Evolutionary conservation across 2,797 vertebrate genomes (phyloP).

Genomic region (Clarias platycephalus): DNA sequence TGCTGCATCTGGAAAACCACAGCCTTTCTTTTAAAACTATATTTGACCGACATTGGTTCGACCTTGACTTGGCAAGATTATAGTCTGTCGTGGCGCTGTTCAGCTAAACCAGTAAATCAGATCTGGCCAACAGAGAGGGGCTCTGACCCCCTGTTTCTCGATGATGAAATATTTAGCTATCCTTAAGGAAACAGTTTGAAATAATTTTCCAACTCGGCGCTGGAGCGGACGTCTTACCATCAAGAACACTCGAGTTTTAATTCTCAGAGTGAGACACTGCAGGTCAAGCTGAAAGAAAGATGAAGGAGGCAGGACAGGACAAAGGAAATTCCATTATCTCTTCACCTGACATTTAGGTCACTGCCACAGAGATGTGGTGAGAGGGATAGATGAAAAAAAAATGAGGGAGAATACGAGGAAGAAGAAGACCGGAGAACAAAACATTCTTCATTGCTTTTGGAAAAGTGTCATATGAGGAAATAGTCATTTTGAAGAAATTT

Average conservation of each 20-base stretch:
- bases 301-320: conserved; percentile 71
- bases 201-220: conserved; percentile 20
- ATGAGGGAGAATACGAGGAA: conserved; percentile 20
- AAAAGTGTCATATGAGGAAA: conserved; percentile 32
- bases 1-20: conserved; percentile 20
- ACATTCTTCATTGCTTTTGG: conserved; percentile 1
- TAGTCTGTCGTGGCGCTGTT: conserved; percentile 8
- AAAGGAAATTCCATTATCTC: conserved; percentile 79
- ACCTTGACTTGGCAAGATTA: conserved; percentile 20
- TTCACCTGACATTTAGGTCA: conserved; percentile 77
- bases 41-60: conserved; percentile 23
- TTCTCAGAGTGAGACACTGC: conserved; percentile 65
- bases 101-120: conserved; percentile 7
- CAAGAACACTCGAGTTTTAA: conserved; percentile 64
- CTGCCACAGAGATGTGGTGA: conserved; percentile 50
- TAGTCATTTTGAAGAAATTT: conserved; percentile 5
- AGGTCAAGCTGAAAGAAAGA: conserved; percentile 54
- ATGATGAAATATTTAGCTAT: conserved; percentile 24
- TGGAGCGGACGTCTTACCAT: conserved; percentile 14
- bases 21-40: neutral
- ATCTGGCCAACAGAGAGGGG: neutral
- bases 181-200: conserved; percentile 8
- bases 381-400: conserved; percentile 38
- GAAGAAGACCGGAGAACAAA: neutral
- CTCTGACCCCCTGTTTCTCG: neutral